A percentile compares a stretch with the other conserved stretches of the same genome.
phyloP scores from a whole-genome alignment of 1,140 invertebrate genomes.

The Aphelinus atriplicis region DNA sequence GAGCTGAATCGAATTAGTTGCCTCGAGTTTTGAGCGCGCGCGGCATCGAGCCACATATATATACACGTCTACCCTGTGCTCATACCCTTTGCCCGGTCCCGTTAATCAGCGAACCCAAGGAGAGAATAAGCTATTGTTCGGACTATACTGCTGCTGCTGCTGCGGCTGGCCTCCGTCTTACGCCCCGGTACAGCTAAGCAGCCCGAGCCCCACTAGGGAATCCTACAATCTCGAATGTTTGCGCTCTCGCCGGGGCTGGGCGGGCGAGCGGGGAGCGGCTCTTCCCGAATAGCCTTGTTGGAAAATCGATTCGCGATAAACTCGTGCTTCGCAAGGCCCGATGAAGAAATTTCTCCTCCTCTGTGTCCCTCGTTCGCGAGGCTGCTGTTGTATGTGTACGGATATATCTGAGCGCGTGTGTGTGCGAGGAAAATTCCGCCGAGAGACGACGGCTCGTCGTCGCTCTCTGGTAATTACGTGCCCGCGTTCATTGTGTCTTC shows the following conservation, averaged over 20 bases:
- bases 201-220: constrained; percentile 8
- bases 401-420: too few species aligned
- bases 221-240: constrained; percentile 27
- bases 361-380: too few species aligned
- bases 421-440: too few species aligned
- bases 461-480: too few species aligned
- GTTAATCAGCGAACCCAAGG: constrained; percentile 26
- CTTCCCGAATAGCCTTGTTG: neutral
- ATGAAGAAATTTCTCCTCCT: too few species aligned
- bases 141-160: neutral
- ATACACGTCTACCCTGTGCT: neutral
- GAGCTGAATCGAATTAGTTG: constrained; percentile 31
- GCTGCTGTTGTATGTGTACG: too few species aligned
- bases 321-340: neutral
- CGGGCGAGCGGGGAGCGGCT: neutral
- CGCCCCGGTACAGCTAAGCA: constrained; percentile 3
- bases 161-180: too few species aligned
- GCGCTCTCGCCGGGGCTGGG: neutral
- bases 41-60: neutral
- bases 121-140: constrained; percentile 36
- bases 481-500: too few species aligned
- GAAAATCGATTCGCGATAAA: constrained; percentile 23
- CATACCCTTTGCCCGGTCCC: neutral
- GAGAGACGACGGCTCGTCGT: too few species aligned
- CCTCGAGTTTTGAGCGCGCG: constrained; percentile 11